Evolutionary conservation across 2,888 invertebrate genomes (phyloP), one percentile per base, ranked within the genome.

Genomic region (Rhamnusium bicolor): DNA sequence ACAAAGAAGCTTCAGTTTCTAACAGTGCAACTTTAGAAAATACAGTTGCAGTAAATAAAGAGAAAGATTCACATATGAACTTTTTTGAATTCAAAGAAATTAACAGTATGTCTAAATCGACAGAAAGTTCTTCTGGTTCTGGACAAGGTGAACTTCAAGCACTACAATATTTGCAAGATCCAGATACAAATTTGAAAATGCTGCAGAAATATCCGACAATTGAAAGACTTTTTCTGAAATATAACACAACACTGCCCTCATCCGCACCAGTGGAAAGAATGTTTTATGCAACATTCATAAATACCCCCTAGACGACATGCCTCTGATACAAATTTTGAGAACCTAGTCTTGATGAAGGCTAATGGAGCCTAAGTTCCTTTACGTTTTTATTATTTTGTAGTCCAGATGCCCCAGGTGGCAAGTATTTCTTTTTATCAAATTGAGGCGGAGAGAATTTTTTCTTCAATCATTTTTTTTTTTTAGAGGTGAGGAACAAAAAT

Each of bases 241-340:
- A 72, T 54, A 73, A 72, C 29, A 73, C 71, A 19, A 29, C 65
- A 27, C 54, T 73, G 14, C 65, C 73, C 10, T 72, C 66, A 27
- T 65, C 71, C 24, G 70, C 71, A 29, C 73, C 73, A 24, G 71
- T 73, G 32, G 71, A 73, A 58, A 63, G 73, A 16, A 40, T 71
- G 56, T 72, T 72, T 47, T 73, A 66, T 53, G 73, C 73, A 10
- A 24, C 49, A 12, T 66, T 72, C 14, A 72, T 73, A 16, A 69
- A 73, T 27, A 14, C 61, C 6, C 76, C n/a, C 72, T 16, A 54
- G 76, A 49, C 58, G 76, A 2, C 72, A 75, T 71, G 74, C 74
- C 7, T 67, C 67, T 8, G 73, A 71, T 67, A 49, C 21, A 54
- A 46, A 73, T 70, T 74, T 75, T 68, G 75, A 74, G 40, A 18